Percentiles rank a stretch among this genome's conserved stretches.
Conservation (phyloP, 2,797 vertebrate species). For the Bradypodion ventrale region DNA sequence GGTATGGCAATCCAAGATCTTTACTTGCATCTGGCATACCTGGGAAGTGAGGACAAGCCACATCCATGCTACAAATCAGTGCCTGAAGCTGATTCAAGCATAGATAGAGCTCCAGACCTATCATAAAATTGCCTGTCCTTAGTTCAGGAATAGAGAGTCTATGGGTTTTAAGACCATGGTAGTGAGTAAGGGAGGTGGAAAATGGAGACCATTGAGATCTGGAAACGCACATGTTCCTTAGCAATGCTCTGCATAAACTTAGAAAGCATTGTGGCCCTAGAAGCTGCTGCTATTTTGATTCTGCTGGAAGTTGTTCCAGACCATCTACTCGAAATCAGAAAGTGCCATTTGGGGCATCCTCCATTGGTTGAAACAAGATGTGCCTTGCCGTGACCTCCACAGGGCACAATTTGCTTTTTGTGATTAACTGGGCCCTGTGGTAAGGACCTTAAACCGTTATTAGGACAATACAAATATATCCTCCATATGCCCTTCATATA, state of each 20-base stretch:
- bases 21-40: background rate
- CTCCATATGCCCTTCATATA: background rate
- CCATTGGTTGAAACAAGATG: background rate
- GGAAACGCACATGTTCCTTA: background rate
- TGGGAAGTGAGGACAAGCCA: background rate
- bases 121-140: background rate
- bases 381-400: background rate
- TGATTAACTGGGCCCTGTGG: background rate
- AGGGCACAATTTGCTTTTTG: background rate
- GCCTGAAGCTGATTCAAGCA: background rate
- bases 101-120: background rate
- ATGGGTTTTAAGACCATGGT: background rate
- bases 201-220: background rate
- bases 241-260: background rate
- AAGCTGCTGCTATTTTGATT: background rate
- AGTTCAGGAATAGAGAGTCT: background rate
- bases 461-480: background rate
- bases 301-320: background rate
- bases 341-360: background rate
- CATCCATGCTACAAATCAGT: background rate
- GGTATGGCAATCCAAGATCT: background rate
- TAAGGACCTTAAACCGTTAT: background rate
- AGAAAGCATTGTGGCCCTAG: background rate
- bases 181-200: too few species aligned
- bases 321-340: background rate